Base-by-base conservation (phyloP, 2,113 vertebrate species). In the Tamias sibiricus region DNA sequence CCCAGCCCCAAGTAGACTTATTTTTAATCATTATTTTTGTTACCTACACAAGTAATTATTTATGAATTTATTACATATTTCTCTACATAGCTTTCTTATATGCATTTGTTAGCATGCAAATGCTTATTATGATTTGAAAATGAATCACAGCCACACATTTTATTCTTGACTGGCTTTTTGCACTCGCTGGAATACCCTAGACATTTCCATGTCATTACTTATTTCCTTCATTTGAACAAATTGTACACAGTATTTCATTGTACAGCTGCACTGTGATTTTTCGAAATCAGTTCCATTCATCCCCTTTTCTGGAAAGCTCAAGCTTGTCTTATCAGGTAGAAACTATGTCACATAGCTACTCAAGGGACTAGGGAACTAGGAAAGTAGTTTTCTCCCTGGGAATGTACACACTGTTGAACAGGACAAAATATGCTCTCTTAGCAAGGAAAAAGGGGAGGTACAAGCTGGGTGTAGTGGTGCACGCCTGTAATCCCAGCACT, bases 21-120 rank as follows among this genome's bases (percentile, higher is more conserved):
- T 77, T 69, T 90, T 76, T 82, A 90, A 69, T 75, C 1, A 64
- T 82, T 87, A 52, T 92, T 96, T 81, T 90, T 76, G 19, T 49
- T 75, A 32, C 19, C 4, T 93, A 44, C 12, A n/a, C 64, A 87
- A 76, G 32, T 89, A 59, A 44, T 69, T 26, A 37, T 47, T 62
- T 83, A 44, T 74, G 10, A 68, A 24, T 35, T 69, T 85, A 20
- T 35, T 81, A 59, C 74, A 32, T 68, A 68, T 91, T 91, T 44
- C 28, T 47, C 42, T 82, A 8, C 8, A 35, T 87, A 32, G 71
- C 20, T 93, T 72, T 93, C 32, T 86, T 54, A 16, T 74, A 42
- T 69, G 57, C 40, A 9, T 87, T 9, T 83, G 28, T 35, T 80
- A 28, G 86, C 37, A 80, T 28, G 26, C n/a, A 52, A 80, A 37